Evolutionary conservation across 2,888 invertebrate genomes (phyloP), one percentile per base, ranked within the genome.

Genomic region (Erannis defoliaria): DNA sequence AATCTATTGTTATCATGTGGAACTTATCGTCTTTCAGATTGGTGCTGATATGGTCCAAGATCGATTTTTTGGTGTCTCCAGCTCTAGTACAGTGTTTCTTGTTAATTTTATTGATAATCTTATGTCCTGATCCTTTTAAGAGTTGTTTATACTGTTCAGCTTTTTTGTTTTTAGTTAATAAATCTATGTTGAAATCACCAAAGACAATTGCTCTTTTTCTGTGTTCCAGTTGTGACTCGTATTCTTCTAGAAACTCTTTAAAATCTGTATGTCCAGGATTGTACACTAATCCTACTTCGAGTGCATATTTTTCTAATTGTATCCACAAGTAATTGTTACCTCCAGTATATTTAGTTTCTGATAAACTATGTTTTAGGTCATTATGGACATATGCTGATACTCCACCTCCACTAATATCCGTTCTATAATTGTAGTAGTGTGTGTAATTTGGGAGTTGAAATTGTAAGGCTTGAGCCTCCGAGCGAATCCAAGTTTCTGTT

Each of bases 281-380:
- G 38, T 68, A 68, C 5, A 70, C 31, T 1, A 38, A 45, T 43
- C 68, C 58, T 5, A 66, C 16, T 10, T 62, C 53, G 1, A 62
- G 46, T 8, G 50, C 37, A n/a, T 45, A 38, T 45, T 37, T 50
- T 23, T 61, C 45, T n/a, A 61, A 18, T 19, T 51, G 40, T 64
- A 75, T 66, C 73, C 73, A 76, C 21, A 76, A 19, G 29, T 66
- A 76, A 26, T 76, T 67, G 29, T 75, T 75, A 0, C 62, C 70
- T 19, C 68, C 57, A 38, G 53, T 62, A 16, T 38, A 64, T 0
- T 26, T 6, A 5, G 69, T 62, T 42, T 72, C 71, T 1, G 66
- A 55, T 21, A 71, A 14, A 5, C 62, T 43, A 23, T 67, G 65
- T 50, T 70, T 68, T n/a, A 77, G 38, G 18, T 46, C 62, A 4